Base-by-base conservation (phyloP, 2,888 invertebrate genomes). In the Sepioteuthis lessoniana region DNA sequence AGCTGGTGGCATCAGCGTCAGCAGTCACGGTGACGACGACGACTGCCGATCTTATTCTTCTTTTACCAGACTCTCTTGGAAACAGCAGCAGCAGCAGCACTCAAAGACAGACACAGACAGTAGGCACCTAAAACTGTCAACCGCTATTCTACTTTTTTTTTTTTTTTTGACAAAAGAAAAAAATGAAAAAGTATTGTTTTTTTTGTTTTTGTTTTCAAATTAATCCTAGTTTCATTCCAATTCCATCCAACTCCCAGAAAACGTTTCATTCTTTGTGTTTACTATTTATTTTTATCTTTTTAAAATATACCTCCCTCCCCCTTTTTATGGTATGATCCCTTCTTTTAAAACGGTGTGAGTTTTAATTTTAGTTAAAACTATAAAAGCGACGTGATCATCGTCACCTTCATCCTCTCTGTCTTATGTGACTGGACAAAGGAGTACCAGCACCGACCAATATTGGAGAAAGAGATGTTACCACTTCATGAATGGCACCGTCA, bases 41-140 rank as follows among this genome's bases (percentile, higher is more conserved):
- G 55, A n/a, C n/a, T 21, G 10, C n/a, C 16, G 10, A n/a, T 76
- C 4, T 16, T n/a, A 13, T 16, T 76, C n/a, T 76, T 76, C n/a
- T n/a, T 76, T 76, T 76, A 76, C 76, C 76, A 76, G n/a, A n/a
- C 76, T n/a, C 76, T 76, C n/a, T 76, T 76, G 76, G n/a, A 76
- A 31, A 25, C 21, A 76, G n/a, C 76, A 76, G 76, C 76, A 76
- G 76, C n/a, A 5, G 21, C 21, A 76, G n/a, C 55, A 76, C n/a
- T 35, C 25, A 76, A 60, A 60, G 60, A 60, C 28, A 60, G 60
- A 60, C 60, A 28, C 76, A 76, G n/a, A 76, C 76, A 76, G 76
- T 76, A n/a, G 76, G 76, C 10, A 76, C n/a, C 19, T 76, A 76
- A 76, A 35, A 76, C 76, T 76, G 76, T 76, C 76, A 76, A 76